Percentiles rank a stretch among this genome's conserved stretches.
These are phyloP conservation scores for Lethenteron camtschaticum DNA, from an alignment of 2,113 vertebrate species.

Conservation along the genomic window DNA sequence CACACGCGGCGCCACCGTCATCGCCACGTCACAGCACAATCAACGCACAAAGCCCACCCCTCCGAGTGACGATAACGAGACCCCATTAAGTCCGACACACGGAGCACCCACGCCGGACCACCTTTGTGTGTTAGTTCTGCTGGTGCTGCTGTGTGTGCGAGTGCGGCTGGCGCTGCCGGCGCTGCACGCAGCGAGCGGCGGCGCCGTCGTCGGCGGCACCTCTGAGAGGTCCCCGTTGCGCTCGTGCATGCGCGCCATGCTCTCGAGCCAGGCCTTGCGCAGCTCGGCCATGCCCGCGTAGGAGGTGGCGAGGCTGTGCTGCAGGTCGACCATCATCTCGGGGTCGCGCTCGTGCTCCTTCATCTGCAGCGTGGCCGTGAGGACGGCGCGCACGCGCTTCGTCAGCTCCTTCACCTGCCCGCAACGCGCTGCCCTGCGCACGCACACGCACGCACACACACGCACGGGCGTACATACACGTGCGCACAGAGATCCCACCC, in stretches of 20 bases:
- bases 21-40: no score
- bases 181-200: no score
- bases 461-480: no score
- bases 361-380: constrained; percentile 98
- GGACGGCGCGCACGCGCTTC: constrained; percentile 73
- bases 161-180: no score
- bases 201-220: constrained; percentile 21
- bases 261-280: constrained; percentile 86
- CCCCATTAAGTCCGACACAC: no score
- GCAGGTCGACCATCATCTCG: constrained; percentile 90
- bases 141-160: no score
- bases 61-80: no score
- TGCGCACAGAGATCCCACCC: no score
- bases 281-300: constrained; percentile 90
- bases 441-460: background rate
- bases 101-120: no score
- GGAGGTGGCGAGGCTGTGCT: constrained; percentile 89
- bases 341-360: constrained; percentile 97
- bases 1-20: no score
- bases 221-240: constrained; percentile 89
- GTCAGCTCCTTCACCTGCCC: constrained; percentile 88
- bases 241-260: constrained; percentile 89
- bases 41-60: no score
- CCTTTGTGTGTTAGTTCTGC: no score
- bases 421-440: constrained; percentile 68